Evolutionary conservation across 2,113 vertebrate species (phyloP), one percentile per base, ranked within the genome.

Genomic region (Bungarus multicinctus): DNA sequence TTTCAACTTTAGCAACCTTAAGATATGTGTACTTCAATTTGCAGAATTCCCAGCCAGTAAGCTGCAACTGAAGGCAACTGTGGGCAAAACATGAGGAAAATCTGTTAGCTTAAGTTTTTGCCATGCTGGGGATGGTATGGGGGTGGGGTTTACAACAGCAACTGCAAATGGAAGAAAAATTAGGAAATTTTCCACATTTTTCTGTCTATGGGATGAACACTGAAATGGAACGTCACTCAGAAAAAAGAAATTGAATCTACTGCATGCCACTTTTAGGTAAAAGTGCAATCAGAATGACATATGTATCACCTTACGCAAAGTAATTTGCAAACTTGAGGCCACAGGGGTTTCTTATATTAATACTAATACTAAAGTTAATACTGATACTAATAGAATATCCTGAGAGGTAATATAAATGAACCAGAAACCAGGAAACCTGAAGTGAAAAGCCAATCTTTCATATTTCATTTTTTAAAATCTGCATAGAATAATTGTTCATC

Each of bases 401-500:
- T 4, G 8, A 54, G 58, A 54, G 87, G n/a, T 30, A 53, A 89
- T 74, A 88, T 88, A 55, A 92, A 89, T 81, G 34, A 92, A 57
- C 91, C 60, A n/a, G 27, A 92, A 92, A 60, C 16, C 88, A 25
- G 47, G 30, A 81, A 92, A 52, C 58, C 43, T 55, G 34, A 92
- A 74, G 47, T 54, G 64, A 22, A 92, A 92, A 45, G 16, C 53
- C 27, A 89, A 53, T 34, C 11, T 34, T 89, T 50, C 74, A 87
- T 64, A 57, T 50, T 64, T 87, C 45, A 87, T 64, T 87, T 54
- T 25, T 54, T 45, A 18, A 81, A 88, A 45, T 89, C 6, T 74
- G 60, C 58, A 64, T 74, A 92, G n/a, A 88, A 69, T 92, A 88
- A 88, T 92, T 89, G n/a, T 74, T 88, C 55, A 58, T 91, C 81